Evolutionary conservation across 2,888 invertebrate genomes (phyloP), one percentile per base, ranked within the genome.

Genomic region (Cerastis rubricosa): DNA sequence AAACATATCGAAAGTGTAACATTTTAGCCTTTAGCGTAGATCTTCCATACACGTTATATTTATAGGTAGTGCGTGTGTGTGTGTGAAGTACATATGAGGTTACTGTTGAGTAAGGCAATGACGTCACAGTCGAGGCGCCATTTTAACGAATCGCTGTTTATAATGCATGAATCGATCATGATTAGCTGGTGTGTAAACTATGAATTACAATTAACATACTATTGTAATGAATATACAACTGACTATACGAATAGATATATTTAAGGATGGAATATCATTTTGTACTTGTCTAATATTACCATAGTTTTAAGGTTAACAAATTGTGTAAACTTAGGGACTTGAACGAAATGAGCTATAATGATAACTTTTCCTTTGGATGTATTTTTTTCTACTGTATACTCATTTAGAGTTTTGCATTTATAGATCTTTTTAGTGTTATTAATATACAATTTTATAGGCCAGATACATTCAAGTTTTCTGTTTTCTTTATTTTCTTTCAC

Each of bases 281-380:
- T 96, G 95, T 96, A 96, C 96, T 96, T 95, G 96, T 96, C 94
- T 96, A 95, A 96, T 95, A 95, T 94, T 95, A 96, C 96, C 96
- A 94, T 96, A 96, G 95, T 87, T 90, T 75, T 96, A 96, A 96
- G 96, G 91, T 95, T 96, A 96, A 96, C 96, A 95, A 96, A 94
- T 93, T 94, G 92, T 95, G 94, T 96, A 95, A 94, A 95, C 92
- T 93, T 94, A 95, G 92, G 94, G 92, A 94, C 92, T 93, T 94
- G 93, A 95, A 95, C 92, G 94, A 96, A 95, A 95, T 91, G 95
- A 96, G 95, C 96, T 96, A 94, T 92, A 93, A 92, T 89, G 82
- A 88, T 91, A 91, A 90, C 89, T 92, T 93, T 94, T 95, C 87
- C 91, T 96, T 96, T 95, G 94, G 95, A 96, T 95, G 95, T 95